Base-by-base conservation (phyloP, 1,140 invertebrate species). In the Caenorhabditis latens region DNA sequence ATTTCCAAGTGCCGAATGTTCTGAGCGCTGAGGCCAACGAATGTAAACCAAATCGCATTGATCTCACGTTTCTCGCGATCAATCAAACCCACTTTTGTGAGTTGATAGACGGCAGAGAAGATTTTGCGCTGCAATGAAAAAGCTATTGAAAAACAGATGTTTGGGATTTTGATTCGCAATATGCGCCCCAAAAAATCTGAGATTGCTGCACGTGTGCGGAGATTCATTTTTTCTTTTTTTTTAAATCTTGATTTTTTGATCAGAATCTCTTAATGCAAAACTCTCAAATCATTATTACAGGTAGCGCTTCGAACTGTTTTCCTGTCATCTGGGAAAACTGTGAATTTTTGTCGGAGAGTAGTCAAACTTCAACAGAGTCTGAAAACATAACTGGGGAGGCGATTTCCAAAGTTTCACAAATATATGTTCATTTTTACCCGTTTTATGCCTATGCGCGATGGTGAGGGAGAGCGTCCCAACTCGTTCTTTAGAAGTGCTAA, bases 1-100 rank as follows among this genome's bases (percentile, higher is more conserved):
- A 84, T 46, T 40, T 85, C 53, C 50, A 85, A 71, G 67, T 85
- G 84, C 8, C 84, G 84, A 46, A 85, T 85, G 67, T 85, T 85
- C 32, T 65, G 53, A 57, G 84, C 84, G n/a, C 46, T 71, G 7
- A 85, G 84, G 7, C 84, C 84, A 32, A 85, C 67, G 16, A 85
- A 65, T 71, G 63, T 48, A 24, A 85, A 67, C 84, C 84, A 85
- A 79, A 79, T 79, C 13, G 71, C 71, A 46, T 79, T 79, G 46
- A 79, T 79, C 71, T 79, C 71, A 79, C 71, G 71, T 50, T 79
- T 79, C 46, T 79, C 71, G n/a, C 71, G 71, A 50, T 79, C 71
- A 50, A 50, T 79, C 71, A 79, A 79, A 50, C 71, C 71, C 43
- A 79, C 46, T 32, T 79, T 79, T 43, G 71, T 79, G 46, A 79